Evolutionary conservation across 2,797 vertebrate genomes (phyloP), one percentile per base, ranked within the genome.

Genomic region (Malacoctenus gilli): DNA sequence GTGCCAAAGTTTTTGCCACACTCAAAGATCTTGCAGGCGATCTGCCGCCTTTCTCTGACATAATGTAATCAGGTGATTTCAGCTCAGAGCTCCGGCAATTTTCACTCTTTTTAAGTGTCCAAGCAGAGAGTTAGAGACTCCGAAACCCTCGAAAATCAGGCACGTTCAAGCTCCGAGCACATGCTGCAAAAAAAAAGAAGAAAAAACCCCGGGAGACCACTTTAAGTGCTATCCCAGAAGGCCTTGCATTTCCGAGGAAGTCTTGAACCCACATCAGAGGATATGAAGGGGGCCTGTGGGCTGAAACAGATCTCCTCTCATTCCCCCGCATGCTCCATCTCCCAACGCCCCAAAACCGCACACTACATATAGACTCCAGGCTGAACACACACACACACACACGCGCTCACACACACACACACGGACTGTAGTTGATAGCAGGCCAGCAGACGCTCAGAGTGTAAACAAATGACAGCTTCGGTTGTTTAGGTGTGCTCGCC

Each of bases 221-320:
- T 77, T n/a, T 78, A 74, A 84, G 74, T 35, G 56, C 65, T 76
- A 68, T 83, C 82, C 85, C 84, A 88, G 79, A 80, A 87, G 77
- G 81, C 78, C 59, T 67, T 76, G 77, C 79, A 68, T 85, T 88
- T 81, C 77, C 65, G 43, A 58, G 84, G 82, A 86, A 86, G 78
- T 76, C 75, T 75, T 53, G 39, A 72, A 84, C 82, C 87, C 89
- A 91, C 88, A 87, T 91, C 86, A 89, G 77, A 88, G 82, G 43
- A 56, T 47, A 50, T n/a, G 53, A 82, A 72, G 72, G 81, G 42
- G 83, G 80, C 73, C 83, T 84, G 76, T 84, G 79, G 85, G 78
- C 78, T 80, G 80, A 79, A 80, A 54, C 75, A 81, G 78, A 88
- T 77, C 86, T 84, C 80, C 74, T 85, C 77, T 87, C 76, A 80